These are phyloP conservation scores for Diarsia dahlii DNA, from an alignment of 2,888 invertebrate species.

Conservation along the genomic window DNA sequence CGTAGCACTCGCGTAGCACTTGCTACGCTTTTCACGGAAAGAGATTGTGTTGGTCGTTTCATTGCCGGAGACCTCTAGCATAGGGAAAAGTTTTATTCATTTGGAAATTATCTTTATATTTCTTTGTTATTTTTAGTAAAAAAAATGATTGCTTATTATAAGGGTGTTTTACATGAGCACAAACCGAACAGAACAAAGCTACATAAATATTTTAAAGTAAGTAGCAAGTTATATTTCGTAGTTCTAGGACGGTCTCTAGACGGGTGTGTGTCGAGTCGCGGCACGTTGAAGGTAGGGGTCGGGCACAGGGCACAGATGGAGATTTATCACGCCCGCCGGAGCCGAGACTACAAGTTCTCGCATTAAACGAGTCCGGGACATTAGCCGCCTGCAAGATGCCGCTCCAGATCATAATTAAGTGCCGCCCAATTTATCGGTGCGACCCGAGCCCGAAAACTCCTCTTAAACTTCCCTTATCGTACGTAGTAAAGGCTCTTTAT, in stretches of 20 bases:
- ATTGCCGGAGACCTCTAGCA: slow-evolving; percentile 12
- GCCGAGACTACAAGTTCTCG: slow-evolving; percentile 89
- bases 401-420: slow-evolving; percentile 91
- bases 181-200: slow-evolving; percentile 7
- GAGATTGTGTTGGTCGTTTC: slow-evolving; percentile 24
- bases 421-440: slow-evolving; percentile 90
- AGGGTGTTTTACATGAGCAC: too few species aligned
- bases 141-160: not conserved
- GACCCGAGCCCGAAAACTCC: slow-evolving; percentile 89
- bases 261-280: slow-evolving; percentile 63
- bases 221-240: slow-evolving; percentile 36
- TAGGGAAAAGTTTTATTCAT: slow-evolving; percentile 9
- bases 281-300: slow-evolving; percentile 72
- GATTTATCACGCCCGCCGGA: slow-evolving; percentile 90
- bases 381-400: slow-evolving; percentile 91
- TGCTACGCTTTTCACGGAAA: slow-evolving; percentile 49
- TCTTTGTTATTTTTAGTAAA: not conserved
- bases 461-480: slow-evolving; percentile 90
- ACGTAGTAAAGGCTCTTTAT: slow-evolving; percentile 89
- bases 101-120: slow-evolving; percentile 6
- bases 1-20: slow-evolving; percentile 56
- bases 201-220: slow-evolving; percentile 23
- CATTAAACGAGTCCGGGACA: slow-evolving; percentile 90
- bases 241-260: slow-evolving; percentile 59
- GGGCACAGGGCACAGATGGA: slow-evolving; percentile 84